Evolutionary conservation across 2,888 invertebrate species (phyloP).

Genomic region (Thecocarcelia acutangulata): DNA sequence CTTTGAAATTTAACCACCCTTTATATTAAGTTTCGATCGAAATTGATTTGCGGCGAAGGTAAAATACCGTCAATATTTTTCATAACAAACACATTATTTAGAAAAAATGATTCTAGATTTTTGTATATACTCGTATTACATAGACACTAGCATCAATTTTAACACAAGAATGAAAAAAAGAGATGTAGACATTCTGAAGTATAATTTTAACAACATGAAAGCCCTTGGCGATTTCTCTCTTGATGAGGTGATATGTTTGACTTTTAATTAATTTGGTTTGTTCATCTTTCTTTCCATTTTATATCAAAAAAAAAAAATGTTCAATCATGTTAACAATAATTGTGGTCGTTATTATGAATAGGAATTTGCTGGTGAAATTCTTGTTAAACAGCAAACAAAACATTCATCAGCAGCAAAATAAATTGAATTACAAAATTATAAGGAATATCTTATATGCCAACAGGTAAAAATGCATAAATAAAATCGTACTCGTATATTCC

Average conservation of each 20-base stretch:
- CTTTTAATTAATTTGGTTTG: slow-evolving; percentile 41
- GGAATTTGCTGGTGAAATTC: neutral
- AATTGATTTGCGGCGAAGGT: too few relatives aligned
- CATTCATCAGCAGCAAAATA: neutral
- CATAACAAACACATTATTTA: too few relatives aligned
- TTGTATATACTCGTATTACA: too few relatives aligned
- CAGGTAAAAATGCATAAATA: too few relatives aligned
- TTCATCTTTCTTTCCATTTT: neutral
- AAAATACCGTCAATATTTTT: too few relatives aligned
- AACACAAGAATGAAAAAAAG: too few relatives aligned
- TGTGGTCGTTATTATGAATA: neutral
- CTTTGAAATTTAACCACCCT: too few relatives aligned
- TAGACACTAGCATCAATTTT: too few relatives aligned
- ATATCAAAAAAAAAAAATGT: neutral
- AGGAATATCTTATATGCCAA: too few relatives aligned
- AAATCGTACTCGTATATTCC: neutral
- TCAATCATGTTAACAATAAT: neutral
- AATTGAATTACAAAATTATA: too few relatives aligned
- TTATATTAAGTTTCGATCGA: too few relatives aligned
- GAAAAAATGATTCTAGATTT: too few relatives aligned
- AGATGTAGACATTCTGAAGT: neutral
- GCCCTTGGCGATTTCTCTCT: neutral
- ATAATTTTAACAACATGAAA: slow-evolving; percentile 4
- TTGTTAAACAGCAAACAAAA: slow-evolving; percentile 16
- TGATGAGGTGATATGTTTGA: slow-evolving; percentile 7